These are phyloP conservation scores for Taurulus bubalis DNA, from an alignment of 2,113 vertebrate genomes.

Conservation along the genomic window DNA sequence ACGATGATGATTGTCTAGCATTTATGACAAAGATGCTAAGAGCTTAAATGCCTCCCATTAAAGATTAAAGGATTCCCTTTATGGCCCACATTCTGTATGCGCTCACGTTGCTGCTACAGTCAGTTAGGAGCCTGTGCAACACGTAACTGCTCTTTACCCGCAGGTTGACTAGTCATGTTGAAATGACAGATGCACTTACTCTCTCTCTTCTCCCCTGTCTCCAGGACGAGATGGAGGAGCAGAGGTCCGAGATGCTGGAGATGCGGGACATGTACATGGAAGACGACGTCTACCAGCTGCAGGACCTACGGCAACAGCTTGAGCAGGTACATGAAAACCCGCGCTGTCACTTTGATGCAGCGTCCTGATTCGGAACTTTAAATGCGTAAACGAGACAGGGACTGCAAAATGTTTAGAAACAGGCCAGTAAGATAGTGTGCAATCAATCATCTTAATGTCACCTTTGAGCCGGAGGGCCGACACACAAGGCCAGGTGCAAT, in stretches of 20 bases:
- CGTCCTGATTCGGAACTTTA: neutral
- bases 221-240: constrained; percentile 98
- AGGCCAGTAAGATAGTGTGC: neutral
- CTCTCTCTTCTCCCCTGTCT: neutral
- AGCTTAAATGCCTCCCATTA: constrained; percentile 12
- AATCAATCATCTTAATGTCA: neutral
- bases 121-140: neutral
- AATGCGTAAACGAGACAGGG: neutral
- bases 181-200: neutral
- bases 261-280: constrained; percentile 99
- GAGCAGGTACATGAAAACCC: constrained; percentile 84
- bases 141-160: neutral
- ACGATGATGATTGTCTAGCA: constrained; percentile 6
- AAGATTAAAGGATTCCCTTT: neutral
- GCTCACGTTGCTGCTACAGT: constrained; percentile 2
- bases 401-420: constrained; percentile 10
- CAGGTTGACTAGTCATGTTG: neutral
- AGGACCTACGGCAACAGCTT: constrained; percentile 96
- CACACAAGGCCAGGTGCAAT: neutral
- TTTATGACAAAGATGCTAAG: constrained; percentile 15
- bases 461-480: neutral
- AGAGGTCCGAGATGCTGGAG: constrained; percentile 98
- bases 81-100: neutral
- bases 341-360: neutral
- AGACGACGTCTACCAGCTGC: constrained; percentile 97